Evolutionary conservation across 2,888 invertebrate genomes (phyloP).

Genomic region (Mylabris sibirica): DNA sequence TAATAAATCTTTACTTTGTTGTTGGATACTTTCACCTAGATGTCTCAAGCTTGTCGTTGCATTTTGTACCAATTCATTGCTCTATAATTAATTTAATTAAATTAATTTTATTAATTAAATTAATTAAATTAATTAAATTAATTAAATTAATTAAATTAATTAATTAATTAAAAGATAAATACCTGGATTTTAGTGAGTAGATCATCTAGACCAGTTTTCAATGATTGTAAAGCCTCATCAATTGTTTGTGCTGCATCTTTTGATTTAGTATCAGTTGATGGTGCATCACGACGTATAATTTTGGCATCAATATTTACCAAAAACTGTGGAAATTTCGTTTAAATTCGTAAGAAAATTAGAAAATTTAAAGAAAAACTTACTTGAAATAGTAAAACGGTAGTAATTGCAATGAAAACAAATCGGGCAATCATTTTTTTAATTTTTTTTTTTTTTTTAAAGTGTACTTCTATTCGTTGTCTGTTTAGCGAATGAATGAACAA

Average conservation of each 20-base stretch:
- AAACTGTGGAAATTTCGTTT: slow-evolving; percentile 17
- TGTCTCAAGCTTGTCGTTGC: slow-evolving; percentile 35
- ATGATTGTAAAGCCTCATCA: slow-evolving; percentile 44
- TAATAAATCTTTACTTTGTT: slow-evolving; percentile 41
- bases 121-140: slow-evolving; percentile 14
- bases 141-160: neutral
- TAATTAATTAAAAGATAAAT: slow-evolving; percentile 10
- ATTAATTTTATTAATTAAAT: no score
- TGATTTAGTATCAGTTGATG: neutral
- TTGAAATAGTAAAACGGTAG: slow-evolving; percentile 39
- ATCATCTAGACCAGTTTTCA: slow-evolving; percentile 44
- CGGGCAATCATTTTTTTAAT: slow-evolving; percentile 46
- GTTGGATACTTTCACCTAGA: slow-evolving; percentile 45
- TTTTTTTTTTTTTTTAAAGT: no score
- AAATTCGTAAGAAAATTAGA: no score
- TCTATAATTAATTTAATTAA: slow-evolving; percentile 36
- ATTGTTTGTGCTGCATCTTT: slow-evolving; percentile 41
- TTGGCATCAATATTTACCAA: slow-evolving; percentile 21
- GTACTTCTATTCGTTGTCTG: slow-evolving; percentile 16
- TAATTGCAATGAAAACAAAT: slow-evolving; percentile 38
- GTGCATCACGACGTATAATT: slow-evolving; percentile 24
- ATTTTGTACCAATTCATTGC: slow-evolving; percentile 46
- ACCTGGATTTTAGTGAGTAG: slow-evolving; percentile 47
- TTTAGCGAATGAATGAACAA: neutral
- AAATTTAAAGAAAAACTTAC: no score